Conservation (phyloP, 2,888 invertebrate genomes). For the Antitype chi region DNA sequence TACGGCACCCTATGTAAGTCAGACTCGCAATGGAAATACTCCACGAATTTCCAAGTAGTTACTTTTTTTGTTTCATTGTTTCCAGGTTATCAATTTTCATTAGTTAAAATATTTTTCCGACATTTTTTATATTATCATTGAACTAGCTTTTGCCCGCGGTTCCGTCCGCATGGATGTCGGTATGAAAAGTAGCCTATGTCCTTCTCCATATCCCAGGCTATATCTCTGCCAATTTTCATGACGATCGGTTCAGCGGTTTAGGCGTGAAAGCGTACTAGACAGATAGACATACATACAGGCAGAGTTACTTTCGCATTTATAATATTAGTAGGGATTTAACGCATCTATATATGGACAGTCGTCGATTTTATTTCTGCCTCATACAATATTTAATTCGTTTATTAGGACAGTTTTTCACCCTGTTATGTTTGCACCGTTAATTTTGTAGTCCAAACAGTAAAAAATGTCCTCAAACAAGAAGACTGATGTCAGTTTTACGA, state of each 20-base stretch:
- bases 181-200: too few relatives aligned
- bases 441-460: conserved; percentile 31
- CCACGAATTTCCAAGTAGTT: conserved; percentile 20
- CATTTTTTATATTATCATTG: too few relatives aligned
- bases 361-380: conserved; percentile 4
- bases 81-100: conserved; percentile 20
- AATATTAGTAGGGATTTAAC: too few relatives aligned
- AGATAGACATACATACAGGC: too few relatives aligned
- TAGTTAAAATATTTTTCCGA: background rate
- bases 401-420: background rate
- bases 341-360: conserved; percentile 2
- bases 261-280: too few relatives aligned
- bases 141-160: too few relatives aligned
- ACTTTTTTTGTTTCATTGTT: conserved; percentile 31
- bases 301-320: too few relatives aligned
- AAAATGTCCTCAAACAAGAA: conserved; percentile 50
- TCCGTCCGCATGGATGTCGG: too few relatives aligned
- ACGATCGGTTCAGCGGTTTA: too few relatives aligned
- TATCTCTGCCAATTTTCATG: too few relatives aligned
- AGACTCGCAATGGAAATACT: background rate
- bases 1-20: too few relatives aligned
- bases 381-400: conserved; percentile 11
- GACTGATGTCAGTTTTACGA: conserved; percentile 56
- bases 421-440: conserved; percentile 10
- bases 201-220: too few relatives aligned